Evolutionary conservation across 2,797 vertebrate species (phyloP).

Genomic region (Diglossa cyanea): DNA sequence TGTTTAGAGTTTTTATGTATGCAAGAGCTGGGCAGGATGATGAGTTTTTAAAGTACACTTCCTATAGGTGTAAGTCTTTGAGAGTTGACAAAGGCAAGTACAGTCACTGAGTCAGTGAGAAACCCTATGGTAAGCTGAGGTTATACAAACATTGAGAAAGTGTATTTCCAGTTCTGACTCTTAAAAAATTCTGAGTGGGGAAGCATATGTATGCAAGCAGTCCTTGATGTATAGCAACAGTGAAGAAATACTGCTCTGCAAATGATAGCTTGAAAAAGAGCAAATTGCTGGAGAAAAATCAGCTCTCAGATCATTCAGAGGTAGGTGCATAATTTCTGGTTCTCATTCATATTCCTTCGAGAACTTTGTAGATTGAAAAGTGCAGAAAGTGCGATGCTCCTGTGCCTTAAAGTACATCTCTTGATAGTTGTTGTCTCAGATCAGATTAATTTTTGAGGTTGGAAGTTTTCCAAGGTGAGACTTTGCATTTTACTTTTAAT

Average conservation of each 20-base stretch:
- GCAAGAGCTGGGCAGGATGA: neutral
- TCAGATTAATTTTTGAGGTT: conserved; percentile 20
- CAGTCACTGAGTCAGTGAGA: neutral
- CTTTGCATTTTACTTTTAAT: neutral
- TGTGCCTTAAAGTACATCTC: neutral
- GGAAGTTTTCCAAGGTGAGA: neutral
- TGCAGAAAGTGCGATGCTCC: neutral
- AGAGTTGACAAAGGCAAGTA: neutral
- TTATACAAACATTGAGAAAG: neutral
- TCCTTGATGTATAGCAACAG: neutral
- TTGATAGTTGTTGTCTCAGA: neutral
- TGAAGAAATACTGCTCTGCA: neutral
- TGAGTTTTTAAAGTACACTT: neutral
- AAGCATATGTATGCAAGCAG: neutral
- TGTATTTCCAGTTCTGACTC: neutral
- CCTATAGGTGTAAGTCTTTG: fast-evolving
- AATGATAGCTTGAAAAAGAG: neutral
- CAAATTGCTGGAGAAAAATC: neutral
- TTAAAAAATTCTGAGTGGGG: neutral
- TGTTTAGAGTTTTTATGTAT: neutral
- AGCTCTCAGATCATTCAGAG: neutral
- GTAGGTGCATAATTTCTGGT: neutral
- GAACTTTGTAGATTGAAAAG: neutral
- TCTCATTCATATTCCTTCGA: neutral
- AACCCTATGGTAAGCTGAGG: neutral